Base-by-base conservation (phyloP, 2,797 vertebrate genomes). In the Potorous gilbertii region DNA sequence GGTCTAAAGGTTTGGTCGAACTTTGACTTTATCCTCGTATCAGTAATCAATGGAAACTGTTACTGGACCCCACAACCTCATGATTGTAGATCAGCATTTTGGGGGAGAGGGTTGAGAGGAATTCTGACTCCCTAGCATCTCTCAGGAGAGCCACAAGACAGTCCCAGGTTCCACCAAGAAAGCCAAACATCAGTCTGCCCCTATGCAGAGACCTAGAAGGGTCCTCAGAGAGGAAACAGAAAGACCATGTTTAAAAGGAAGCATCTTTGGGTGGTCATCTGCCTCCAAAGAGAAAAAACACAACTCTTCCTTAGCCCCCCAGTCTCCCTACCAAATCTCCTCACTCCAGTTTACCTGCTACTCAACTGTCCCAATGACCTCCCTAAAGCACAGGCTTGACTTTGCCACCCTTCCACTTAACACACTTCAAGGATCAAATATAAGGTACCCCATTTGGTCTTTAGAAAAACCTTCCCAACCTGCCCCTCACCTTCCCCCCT, bases 221-320 rank as follows among this genome's bases (percentile, higher is more conserved):
- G 27, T 87, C 55, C 74, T 90, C 59, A 95, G 92, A 90, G 91
- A 92, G 28, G 66, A 40, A 74, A 6, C n/a, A 74, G 16, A 40
- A 40, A 74, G 5, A 18, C n/a, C n/a, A 16, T 21, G n/a, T 40
- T 74, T 40, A 40, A 40, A 74, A 40, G 46, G 0, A 52, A 91
- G 54, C 57, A 50, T 46, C 59, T 52, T 52, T 52, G 52, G 52
- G 50, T 54, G 66, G 66, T n/a, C 34, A 74, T 40, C 62, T n/a
- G 34, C 31, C 24, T 74, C 56, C 55, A 66, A 55, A 27, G n/a
- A 90, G n/a, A 81, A 18, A 29, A 0, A 55, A 56, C 55, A 89
- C 29, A 16, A 40, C 31, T 21, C 57, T 4, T 29, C 50, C 10
- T 10, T 27, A 18, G 52, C 16, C 34, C 34, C 34, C 14, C 34